Conservation (phyloP, 2,113 vertebrate species). For the Psammodynastes pulverulentus region DNA sequence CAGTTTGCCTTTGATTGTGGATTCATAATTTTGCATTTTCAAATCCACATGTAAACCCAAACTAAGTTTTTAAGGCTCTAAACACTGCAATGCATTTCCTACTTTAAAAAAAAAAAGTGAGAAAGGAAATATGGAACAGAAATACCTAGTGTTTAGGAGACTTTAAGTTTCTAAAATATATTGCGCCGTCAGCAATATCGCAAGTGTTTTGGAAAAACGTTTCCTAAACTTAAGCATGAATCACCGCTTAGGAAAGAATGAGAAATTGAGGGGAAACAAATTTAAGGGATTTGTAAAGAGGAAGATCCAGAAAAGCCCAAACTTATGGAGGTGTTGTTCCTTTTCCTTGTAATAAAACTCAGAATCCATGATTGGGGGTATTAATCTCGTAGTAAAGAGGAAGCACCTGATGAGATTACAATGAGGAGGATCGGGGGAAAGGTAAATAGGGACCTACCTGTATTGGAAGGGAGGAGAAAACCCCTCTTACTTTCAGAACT, state of each 20-base stretch:
- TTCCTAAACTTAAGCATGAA: neutral
- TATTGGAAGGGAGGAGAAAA: neutral
- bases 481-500: slow-evolving; percentile 1
- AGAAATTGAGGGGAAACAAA: neutral
- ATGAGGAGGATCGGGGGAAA: too few species aligned
- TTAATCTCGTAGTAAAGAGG: neutral
- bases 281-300: neutral
- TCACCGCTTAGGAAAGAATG: neutral
- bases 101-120: too few species aligned
- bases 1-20: neutral
- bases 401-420: neutral
- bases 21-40: neutral
- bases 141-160: neutral
- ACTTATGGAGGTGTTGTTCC: neutral
- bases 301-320: neutral
- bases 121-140: neutral
- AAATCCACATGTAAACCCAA: neutral
- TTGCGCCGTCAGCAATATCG: neutral
- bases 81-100: neutral
- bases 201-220: neutral
- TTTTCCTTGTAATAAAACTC: neutral
- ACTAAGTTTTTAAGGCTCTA: neutral
- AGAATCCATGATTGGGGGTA: neutral
- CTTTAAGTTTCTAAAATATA: neutral
- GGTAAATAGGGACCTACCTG: neutral